Percentiles rank a stretch among this genome's conserved stretches.
These are phyloP conservation scores for Syndactyla subalaris DNA, from an alignment of 2,797 vertebrate species.

Conservation along the genomic window DNA sequence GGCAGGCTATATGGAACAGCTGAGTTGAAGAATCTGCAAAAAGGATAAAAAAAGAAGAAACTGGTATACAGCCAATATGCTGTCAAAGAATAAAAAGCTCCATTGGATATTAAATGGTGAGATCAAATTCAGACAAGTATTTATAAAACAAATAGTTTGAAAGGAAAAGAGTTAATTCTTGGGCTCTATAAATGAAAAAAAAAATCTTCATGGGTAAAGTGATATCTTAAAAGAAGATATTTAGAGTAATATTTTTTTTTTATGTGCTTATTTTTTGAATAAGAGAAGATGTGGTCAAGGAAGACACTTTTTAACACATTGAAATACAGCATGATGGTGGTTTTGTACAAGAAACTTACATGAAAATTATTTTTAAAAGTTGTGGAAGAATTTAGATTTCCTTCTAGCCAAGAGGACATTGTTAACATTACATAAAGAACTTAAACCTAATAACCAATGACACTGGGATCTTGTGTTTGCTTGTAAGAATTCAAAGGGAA, in stretches of 20 bases:
- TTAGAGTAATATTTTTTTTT: neutral
- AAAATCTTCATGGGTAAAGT: neutral
- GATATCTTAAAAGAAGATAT: neutral
- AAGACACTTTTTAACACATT: neutral
- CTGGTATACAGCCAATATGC: neutral
- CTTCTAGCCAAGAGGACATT: neutral
- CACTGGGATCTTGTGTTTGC: neutral
- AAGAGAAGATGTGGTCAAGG: neutral
- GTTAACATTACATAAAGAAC: neutral
- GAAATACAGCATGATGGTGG: neutral
- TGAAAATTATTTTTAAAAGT: neutral
- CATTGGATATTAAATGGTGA: constrained; percentile 5
- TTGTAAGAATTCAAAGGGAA: neutral
- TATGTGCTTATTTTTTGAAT: neutral
- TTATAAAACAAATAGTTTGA: neutral
- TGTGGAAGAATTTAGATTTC: neutral
- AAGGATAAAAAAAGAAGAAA: neutral
- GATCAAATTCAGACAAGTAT: neutral
- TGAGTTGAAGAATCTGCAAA: constrained; percentile 58
- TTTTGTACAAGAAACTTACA: neutral
- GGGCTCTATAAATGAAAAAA: neutral
- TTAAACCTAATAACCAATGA: neutral
- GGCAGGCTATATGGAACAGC: constrained; percentile 52
- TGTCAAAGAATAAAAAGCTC: constrained; percentile 56
- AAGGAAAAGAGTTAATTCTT: neutral